These are phyloP conservation scores for Loris lydekkerianus DNA, from an alignment of 2,797 vertebrate genomes.

Conservation along the genomic window DNA sequence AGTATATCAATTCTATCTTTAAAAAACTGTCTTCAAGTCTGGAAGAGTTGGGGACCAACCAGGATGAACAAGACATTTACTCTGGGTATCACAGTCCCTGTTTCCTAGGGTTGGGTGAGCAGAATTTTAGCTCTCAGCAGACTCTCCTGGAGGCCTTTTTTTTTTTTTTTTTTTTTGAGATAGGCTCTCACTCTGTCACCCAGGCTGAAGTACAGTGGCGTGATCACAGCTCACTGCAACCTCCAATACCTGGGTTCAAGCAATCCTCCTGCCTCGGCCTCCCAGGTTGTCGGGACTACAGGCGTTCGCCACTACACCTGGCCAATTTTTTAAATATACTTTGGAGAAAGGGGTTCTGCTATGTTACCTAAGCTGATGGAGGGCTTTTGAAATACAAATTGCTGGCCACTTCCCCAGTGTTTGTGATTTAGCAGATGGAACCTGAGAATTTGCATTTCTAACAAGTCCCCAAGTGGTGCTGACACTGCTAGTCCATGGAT, in stretches of 20 bases:
- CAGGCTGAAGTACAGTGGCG: too few relatives aligned
- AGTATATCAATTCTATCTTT: background rate
- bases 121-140: background rate
- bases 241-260: background rate
- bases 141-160: background rate
- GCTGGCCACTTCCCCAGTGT: background rate
- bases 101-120: background rate
- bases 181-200: too few relatives aligned
- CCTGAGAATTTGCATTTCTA: background rate
- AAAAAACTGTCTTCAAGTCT: background rate
- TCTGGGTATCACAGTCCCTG: rapidly evolving
- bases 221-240: background rate
- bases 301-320: background rate
- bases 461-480: background rate
- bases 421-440: background rate
- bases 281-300: background rate
- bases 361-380: background rate
- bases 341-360: background rate
- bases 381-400: background rate
- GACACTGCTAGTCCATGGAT: background rate
- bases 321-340: background rate
- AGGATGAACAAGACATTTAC: background rate
- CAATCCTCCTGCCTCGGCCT: background rate
- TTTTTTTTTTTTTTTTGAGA: background rate
- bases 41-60: background rate